Evolutionary conservation across 2,888 invertebrate species (phyloP), one percentile per base, ranked within the genome.

Genomic region (Orchesella flavescens): DNA sequence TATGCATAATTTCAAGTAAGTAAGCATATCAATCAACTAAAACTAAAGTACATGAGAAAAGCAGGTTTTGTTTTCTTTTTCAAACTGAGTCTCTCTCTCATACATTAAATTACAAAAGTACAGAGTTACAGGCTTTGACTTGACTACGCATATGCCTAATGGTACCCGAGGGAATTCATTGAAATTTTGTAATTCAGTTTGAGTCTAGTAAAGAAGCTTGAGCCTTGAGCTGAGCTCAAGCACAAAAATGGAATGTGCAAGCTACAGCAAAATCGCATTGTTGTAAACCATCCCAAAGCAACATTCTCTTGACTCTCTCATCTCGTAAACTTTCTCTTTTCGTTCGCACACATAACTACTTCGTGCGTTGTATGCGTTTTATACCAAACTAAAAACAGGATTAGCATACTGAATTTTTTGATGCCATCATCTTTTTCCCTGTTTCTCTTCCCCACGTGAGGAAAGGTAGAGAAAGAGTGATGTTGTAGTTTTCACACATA

Each of bases 1-100:
- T 80, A 73, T 80, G 68, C 80, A 73, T 80, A 74, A 80, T 80
- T 80, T 80, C 73, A 74, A 53, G 66, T 73, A 74, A 80, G 73
- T 74, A 72, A 59, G 73, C 74, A 57, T 80, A 80, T 80, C 80
- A 80, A 80, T 80, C 80, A 80, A 80, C 24, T 61, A 43, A 68
- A 57, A 76, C 15, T 72, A 79, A 72, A 72, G 69, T 72, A 65
- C 24, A 72, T 55, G 65, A 44, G 63, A n/a, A 63, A 72, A 43
- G 79, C 59, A 77, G 49, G 61, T 46, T 43, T 53, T 57, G 10
- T 5, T 21, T 17, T 57, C 57, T 19, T 57, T 57, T n/a, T 19
- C 59, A 34, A 34, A 34, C 34, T 34, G 34, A 34, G 34, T 34
- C 34, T 34, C 34, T 34, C 34, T 34, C 34, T 7, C 34, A 34